A percentile compares a stretch with the other conserved stretches of the same genome.
Evolutionary conservation across 2,888 invertebrate genomes (phyloP).

Genomic region (Orthosia gracilis): DNA sequence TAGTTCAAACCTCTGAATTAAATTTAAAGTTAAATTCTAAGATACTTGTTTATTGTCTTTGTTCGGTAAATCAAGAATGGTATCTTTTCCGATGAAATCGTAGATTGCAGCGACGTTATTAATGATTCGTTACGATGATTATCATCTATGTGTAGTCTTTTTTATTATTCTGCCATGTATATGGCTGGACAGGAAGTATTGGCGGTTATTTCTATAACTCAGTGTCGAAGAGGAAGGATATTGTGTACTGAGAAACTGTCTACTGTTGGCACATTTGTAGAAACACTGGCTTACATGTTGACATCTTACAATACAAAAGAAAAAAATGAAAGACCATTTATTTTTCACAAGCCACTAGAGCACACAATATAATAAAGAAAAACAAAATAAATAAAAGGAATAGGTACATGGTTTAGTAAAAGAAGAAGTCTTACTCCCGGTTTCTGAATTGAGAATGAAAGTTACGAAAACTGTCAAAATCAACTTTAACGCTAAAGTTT

Average conservation of each 20-base stretch:
- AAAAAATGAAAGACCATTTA: no score
- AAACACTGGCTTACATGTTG: not conserved
- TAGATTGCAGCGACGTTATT: slow-evolving; percentile 57
- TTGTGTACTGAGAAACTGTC: slow-evolving; percentile 26
- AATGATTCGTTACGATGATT: slow-evolving; percentile 60
- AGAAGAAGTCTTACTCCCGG: not conserved
- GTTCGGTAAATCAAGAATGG: slow-evolving; percentile 14
- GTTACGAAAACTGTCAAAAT: no score
- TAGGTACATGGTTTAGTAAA: no score
- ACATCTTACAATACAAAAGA: not conserved
- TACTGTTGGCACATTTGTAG: not conserved
- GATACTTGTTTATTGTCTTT: slow-evolving; percentile 20
- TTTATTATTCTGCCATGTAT: slow-evolving; percentile 48
- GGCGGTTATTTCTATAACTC: slow-evolving; percentile 46
- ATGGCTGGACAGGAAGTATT: slow-evolving; percentile 54
- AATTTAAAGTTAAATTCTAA: slow-evolving; percentile 15
- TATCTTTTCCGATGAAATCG: slow-evolving; percentile 51
- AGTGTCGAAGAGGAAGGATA: slow-evolving; percentile 59
- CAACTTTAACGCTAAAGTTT: not conserved
- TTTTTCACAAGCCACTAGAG: no score
- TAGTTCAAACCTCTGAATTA: slow-evolving; percentile 18
- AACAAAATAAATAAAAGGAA: no score
- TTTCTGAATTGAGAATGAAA: not conserved
- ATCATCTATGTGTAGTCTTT: slow-evolving; percentile 29
- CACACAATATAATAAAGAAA: no score